These are phyloP conservation scores for Peromyscus leucopus DNA, from an alignment of 2,113 vertebrate genomes.

Conservation along the genomic window DNA sequence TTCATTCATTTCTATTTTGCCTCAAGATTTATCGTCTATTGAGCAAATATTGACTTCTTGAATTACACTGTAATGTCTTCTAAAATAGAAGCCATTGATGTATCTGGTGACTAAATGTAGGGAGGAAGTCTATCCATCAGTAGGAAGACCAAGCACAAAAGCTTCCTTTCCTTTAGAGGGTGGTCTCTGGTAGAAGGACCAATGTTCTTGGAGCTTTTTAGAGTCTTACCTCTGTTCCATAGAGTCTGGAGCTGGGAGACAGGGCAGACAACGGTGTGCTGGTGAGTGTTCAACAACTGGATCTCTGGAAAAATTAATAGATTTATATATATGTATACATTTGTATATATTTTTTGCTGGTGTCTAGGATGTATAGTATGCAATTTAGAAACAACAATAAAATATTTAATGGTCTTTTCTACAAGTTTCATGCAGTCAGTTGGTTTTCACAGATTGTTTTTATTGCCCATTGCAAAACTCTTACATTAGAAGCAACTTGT, in stretches of 20 bases:
- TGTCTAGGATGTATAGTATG: background rate
- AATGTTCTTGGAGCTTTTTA: background rate
- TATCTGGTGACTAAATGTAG: background rate
- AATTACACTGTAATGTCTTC: slow-evolving; percentile 28
- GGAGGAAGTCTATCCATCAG: background rate
- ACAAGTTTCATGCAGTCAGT: background rate
- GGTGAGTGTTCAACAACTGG: background rate
- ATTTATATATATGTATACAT: background rate
- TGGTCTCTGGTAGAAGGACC: background rate
- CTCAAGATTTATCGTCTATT: slow-evolving; percentile 4
- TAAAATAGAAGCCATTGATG: background rate
- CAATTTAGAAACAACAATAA: slow-evolving; percentile 11
- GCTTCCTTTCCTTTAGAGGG: background rate
- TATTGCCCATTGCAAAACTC: background rate
- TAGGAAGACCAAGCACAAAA: background rate
- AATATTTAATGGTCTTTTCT: background rate
- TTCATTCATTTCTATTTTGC: slow-evolving; percentile 26
- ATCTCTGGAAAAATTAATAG: background rate
- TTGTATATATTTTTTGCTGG: background rate
- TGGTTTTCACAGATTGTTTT: slow-evolving; percentile 10
- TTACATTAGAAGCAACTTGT: background rate
- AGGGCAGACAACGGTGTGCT: background rate
- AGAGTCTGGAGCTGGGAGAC: background rate
- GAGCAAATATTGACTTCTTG: slow-evolving; percentile 52
- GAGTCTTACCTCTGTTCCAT: background rate